A percentile compares a stretch with the other conserved stretches of the same genome.
Conservation (phyloP, 92 coral and sea anemone species). For the Phenganax stokvisi region DNA sequence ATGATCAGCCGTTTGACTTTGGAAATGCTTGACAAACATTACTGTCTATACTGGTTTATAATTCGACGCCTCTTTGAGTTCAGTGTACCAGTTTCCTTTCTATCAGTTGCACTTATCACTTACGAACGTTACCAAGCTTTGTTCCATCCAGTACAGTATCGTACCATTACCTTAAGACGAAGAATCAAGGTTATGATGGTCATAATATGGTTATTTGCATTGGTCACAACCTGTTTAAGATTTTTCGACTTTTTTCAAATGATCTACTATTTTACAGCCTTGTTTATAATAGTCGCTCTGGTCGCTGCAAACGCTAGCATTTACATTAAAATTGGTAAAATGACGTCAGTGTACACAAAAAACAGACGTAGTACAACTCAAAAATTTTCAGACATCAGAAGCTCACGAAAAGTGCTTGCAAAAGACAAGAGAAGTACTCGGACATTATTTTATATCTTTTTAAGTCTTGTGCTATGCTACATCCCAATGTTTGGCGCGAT, state of each 20-base stretch:
- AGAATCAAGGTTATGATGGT: constrained; percentile 25
- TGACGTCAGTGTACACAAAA: constrained; percentile 18
- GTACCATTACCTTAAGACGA: constrained; percentile 8
- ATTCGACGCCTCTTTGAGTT: constrained; percentile 34
- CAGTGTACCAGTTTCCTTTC: constrained; percentile 35
- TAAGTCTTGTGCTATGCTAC: constrained; percentile 24
- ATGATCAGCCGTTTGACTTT: constrained; percentile 19
- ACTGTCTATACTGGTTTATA: constrained; percentile 11
- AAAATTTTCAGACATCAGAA: not conserved
- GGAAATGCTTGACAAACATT: constrained; percentile 27
- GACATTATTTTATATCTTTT: constrained; percentile 29
- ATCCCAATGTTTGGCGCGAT: constrained; percentile 28
- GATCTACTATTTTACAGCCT: constrained; percentile 15
- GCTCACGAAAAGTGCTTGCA: constrained; percentile 15
- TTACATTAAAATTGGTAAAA: constrained; percentile 27
- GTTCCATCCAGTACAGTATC: constrained; percentile 20
- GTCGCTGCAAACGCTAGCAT: constrained; percentile 17
- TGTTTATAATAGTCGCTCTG: constrained; percentile 20
- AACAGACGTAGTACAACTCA: not conserved
- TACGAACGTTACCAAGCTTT: constrained; percentile 38
- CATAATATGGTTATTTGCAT: constrained; percentile 19
- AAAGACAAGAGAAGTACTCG: constrained; percentile 27
- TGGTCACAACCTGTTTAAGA: constrained; percentile 25
- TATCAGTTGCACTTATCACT: constrained; percentile 24
- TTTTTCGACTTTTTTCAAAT: constrained; percentile 8